Percentiles rank a stretch among this genome's conserved stretches.
These are phyloP conservation scores for Hesperia comma DNA, from an alignment of 2,888 invertebrate species.

Conservation along the genomic window DNA sequence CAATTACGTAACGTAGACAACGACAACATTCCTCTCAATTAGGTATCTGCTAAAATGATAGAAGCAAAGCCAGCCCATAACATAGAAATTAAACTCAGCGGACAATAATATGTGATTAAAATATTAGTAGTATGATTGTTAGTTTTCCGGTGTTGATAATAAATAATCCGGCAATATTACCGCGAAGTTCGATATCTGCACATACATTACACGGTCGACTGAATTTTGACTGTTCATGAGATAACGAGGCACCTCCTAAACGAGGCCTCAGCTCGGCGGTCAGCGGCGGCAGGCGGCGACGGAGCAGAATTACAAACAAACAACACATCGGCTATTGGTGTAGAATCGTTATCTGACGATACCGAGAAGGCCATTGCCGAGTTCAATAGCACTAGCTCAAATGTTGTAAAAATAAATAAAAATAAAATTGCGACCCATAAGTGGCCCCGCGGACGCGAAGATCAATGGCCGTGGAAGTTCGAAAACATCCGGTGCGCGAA, in stretches of 20 bases:
- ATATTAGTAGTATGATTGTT: conserved; percentile 23
- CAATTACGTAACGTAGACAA: no score
- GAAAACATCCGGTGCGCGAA: conserved; percentile 61
- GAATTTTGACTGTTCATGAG: conserved; percentile 68
- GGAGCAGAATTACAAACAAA: conserved; percentile 68
- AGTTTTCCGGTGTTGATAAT: not conserved
- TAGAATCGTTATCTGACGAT: conserved; percentile 67
- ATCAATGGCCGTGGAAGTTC: conserved; percentile 68
- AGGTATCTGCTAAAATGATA: no score
- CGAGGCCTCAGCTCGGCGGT: conserved; percentile 67
- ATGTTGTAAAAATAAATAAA: conserved; percentile 56
- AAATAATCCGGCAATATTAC: conserved; percentile 33
- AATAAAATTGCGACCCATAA: conserved; percentile 58
- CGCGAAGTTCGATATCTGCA: conserved; percentile 58
- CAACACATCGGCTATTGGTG: conserved; percentile 55
- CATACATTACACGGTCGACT: conserved; percentile 68
- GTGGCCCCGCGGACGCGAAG: conserved; percentile 56
- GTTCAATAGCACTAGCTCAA: conserved; percentile 63
- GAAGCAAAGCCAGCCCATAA: not conserved
- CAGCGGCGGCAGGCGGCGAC: conserved; percentile 54
- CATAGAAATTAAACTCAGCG: not conserved
- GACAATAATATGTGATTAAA: not conserved
- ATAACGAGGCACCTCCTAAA: conserved; percentile 76
- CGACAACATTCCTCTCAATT: no score
- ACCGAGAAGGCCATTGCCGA: conserved; percentile 49